Conservation (phyloP, 2,797 vertebrate species). For the Basileuterus tristriatus region DNA sequence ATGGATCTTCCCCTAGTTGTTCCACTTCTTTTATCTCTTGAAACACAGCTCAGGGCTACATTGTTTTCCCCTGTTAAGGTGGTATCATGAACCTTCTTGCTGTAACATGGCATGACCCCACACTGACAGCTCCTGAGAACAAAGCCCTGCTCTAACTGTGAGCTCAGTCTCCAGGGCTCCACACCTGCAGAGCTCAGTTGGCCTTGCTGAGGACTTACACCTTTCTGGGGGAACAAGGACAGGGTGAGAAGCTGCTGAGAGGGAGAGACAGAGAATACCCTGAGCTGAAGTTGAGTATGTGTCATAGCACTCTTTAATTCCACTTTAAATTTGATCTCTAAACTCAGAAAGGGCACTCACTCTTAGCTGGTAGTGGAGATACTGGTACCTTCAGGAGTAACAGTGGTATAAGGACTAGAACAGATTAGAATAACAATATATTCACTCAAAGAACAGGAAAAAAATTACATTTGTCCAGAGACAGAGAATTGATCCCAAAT, state of each 20-base stretch:
- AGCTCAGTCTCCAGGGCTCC: background rate
- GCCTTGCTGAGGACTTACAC: background rate
- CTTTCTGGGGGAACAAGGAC: background rate
- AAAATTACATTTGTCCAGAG: background rate
- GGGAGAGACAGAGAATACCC: background rate
- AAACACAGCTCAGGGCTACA: conserved; percentile 46
- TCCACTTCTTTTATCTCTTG: conserved; percentile 30
- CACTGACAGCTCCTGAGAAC: conserved; percentile 23
- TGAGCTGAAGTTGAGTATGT: background rate
- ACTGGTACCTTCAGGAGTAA: background rate
- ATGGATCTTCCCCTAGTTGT: conserved; percentile 19
- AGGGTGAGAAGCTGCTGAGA: background rate
- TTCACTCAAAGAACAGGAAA: background rate
- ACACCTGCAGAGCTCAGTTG: background rate
- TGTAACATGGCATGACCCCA: background rate
- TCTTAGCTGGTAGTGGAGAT: no score
- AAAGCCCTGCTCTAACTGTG: background rate
- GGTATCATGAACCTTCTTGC: background rate
- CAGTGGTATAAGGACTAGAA: background rate
- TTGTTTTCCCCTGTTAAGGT: conserved; percentile 32
- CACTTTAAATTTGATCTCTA: background rate
- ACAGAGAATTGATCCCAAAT: background rate
- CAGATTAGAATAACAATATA: background rate
- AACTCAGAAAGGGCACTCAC: background rate
- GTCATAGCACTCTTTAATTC: background rate